Percentiles rank a stretch among this genome's conserved stretches.
Evolutionary conservation across 2,888 invertebrate species (phyloP).

Genomic region (Leucania comma): DNA sequence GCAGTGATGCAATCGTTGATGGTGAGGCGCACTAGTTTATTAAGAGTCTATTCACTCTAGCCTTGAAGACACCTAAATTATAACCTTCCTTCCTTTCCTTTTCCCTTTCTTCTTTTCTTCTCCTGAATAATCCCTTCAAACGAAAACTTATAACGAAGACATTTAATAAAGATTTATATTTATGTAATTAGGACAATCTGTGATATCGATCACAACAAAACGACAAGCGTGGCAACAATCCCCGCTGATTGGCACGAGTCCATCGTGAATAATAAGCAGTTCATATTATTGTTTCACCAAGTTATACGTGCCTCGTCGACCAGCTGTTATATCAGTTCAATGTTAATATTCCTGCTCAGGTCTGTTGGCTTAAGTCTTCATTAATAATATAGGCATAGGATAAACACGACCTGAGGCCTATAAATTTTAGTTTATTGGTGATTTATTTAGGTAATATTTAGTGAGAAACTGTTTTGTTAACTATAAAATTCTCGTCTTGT

Average conservation of each 20-base stretch:
- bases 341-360: conserved; percentile 16
- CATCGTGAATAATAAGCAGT: conserved; percentile 43
- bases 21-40: too few species aligned
- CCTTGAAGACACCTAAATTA: too few species aligned
- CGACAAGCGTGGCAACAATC: conserved; percentile 16
- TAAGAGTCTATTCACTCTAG: too few species aligned
- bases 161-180: conserved; percentile 1
- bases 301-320: conserved; percentile 22
- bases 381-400: conserved; percentile 34
- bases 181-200: neutral
- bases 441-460: neutral
- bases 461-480: neutral
- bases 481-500: neutral
- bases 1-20: too few species aligned
- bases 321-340: conserved; percentile 35
- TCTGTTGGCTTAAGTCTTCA: conserved; percentile 30
- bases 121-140: too few species aligned
- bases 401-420: conserved; percentile 29
- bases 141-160: neutral
- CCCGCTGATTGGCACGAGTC: conserved; percentile 31
- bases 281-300: conserved; percentile 46
- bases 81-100: too few species aligned
- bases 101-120: too few species aligned
- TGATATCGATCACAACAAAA: conserved; percentile 2
- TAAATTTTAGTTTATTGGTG: conserved; percentile 6